Conservation (phyloP, 2,888 invertebrate species). For the Apodemia mormo region DNA sequence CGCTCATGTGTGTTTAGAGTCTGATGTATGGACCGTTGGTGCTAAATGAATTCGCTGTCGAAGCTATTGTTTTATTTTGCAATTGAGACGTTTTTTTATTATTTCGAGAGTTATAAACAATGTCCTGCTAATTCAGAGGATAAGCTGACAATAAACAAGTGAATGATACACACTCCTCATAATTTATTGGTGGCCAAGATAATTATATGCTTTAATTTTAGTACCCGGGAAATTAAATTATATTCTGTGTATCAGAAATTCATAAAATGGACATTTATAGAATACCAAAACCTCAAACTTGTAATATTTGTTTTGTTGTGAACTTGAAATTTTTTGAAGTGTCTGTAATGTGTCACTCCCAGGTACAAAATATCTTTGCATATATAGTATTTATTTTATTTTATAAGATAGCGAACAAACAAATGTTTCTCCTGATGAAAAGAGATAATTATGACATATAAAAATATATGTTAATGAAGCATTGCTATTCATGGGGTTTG, state of each 20-base stretch:
- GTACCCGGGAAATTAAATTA: not conserved
- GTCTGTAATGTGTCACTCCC: too few species aligned
- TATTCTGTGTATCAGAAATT: not conserved
- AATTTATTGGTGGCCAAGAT: not conserved
- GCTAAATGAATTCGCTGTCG: slow-evolving; percentile 64
- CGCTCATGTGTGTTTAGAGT: slow-evolving; percentile 73
- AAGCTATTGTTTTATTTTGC: slow-evolving; percentile 49
- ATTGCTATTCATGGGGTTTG: too few species aligned
- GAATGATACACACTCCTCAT: not conserved
- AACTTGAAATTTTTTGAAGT: too few species aligned
- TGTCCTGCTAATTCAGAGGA: slow-evolving; percentile 11
- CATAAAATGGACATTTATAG: not conserved
- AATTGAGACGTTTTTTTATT: slow-evolving; percentile 35
- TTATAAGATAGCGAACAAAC: too few species aligned
- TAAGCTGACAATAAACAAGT: slow-evolving; percentile 9
- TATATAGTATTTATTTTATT: too few species aligned
- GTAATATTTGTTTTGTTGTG: too few species aligned
- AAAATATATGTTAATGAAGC: too few species aligned
- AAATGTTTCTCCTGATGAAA: too few species aligned
- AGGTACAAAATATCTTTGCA: too few species aligned
- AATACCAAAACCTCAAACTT: too few species aligned
- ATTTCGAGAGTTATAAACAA: slow-evolving; percentile 18
- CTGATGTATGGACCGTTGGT: slow-evolving; percentile 69
- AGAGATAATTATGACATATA: too few species aligned
- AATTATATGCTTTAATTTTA: not conserved